Evolutionary conservation across 2,888 invertebrate species (phyloP), one percentile per base, ranked within the genome.

Genomic region (Caenorhabditis sp.): DNA sequence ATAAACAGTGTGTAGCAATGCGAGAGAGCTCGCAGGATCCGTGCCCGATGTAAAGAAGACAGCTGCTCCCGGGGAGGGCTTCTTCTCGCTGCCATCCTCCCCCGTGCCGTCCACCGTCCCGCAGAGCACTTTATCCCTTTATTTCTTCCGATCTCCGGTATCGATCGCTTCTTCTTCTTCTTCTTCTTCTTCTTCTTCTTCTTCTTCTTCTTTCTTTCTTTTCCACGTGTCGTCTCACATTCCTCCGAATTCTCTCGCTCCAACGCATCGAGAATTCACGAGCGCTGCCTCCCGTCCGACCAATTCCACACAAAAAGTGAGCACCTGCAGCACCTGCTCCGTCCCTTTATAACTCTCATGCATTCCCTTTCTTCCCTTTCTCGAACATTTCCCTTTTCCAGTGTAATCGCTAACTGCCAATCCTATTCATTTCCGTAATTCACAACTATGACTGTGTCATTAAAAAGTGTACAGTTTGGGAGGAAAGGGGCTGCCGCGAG

Each of bases 1-100:
- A 58, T 68, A 68, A 68, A 68, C 66, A 68, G 65, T 56, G 65
- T 68, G 58, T 68, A 50, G 66, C 41, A 58, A 58, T 68, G 66
- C 50, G 56, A 58, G 66, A 55, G 53, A 15, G 35, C 15, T 13
- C 9, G 30, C 11, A 30, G 41, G 43, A 56, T 27, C 13, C 7
- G n/a, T 45, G 39, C 52, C 53, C 58, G 68, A 68, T 61, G 70
- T 70, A 61, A 61, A 59, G 70, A 70, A 70, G 59, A 45, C 65
- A 65, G 66, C 56, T 66, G 56, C 56, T 58, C 46, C 55, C 24
- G 46, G 30, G 32, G 24, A 26, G 48, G 59, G 35, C 43, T 41
- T 30, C 26, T 17, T 15, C 63, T n/a, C 11, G 52, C n/a, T 22
- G 17, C 37, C 55, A 27, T 46, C 53, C 62, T 62, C 59, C 71